Conservation (phyloP, 2,113 vertebrate species). For the Zosterops hypoxanthus region DNA sequence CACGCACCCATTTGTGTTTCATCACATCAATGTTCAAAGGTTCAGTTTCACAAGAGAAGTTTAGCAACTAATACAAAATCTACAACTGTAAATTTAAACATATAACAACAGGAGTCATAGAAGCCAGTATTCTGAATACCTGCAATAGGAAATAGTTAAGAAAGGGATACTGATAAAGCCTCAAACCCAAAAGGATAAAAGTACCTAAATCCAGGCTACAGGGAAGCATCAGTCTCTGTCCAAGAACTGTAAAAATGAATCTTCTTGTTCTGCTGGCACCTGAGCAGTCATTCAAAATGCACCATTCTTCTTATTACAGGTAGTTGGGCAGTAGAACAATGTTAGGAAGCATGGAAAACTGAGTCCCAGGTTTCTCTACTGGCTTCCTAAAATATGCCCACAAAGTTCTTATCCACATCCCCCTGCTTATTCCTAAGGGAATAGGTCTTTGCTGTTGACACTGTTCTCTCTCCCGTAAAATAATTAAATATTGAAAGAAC, state of each 20-base stretch:
- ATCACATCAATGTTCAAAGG: background rate
- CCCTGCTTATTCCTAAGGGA: background rate
- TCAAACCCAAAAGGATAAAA: background rate
- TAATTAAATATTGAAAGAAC: slow-evolving; percentile 64
- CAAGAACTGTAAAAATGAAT: background rate
- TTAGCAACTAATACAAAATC: background rate
- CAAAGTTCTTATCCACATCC: background rate
- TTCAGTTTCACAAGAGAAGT: background rate
- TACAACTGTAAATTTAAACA: background rate
- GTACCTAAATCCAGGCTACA: slow-evolving; percentile 42
- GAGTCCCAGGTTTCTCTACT: background rate
- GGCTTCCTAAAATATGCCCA: background rate
- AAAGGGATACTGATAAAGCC: background rate
- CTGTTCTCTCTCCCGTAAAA: slow-evolving; percentile 3
- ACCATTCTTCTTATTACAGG: background rate
- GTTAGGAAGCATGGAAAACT: background rate
- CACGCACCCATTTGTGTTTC: background rate
- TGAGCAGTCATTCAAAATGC: background rate
- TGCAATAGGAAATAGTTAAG: background rate
- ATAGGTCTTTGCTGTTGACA: background rate
- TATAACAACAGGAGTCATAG: background rate
- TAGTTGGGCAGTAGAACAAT: background rate
- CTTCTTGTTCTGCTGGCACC: background rate
- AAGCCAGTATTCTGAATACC: background rate
- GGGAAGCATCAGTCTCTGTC: background rate